Evolutionary conservation across 2,797 vertebrate species (phyloP).

Genomic region (Leptodactylus fallax): DNA sequence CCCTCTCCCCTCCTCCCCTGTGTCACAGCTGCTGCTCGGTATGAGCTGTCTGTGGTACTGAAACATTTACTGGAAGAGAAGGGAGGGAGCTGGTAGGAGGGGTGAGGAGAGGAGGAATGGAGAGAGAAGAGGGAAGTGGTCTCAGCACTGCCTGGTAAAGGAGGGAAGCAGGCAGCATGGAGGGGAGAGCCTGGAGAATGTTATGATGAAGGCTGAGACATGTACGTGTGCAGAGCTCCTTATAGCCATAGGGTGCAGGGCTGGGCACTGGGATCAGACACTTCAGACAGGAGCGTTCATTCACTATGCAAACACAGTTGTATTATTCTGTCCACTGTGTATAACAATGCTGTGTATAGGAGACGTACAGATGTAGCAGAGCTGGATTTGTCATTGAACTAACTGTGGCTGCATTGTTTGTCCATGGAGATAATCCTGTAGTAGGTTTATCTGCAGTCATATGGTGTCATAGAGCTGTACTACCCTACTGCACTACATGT

Average conservation of each 20-base stretch:
- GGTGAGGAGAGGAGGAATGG: background rate
- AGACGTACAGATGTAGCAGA: background rate
- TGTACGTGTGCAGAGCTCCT: too few species aligned
- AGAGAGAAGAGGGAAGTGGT: background rate
- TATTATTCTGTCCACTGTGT: background rate
- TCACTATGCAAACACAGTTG: background rate
- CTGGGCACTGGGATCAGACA: background rate
- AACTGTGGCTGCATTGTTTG: background rate
- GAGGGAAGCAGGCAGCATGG: background rate
- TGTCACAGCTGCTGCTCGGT: conserved; percentile 46
- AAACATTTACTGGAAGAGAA: conserved; percentile 60
- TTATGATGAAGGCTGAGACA: too few species aligned
- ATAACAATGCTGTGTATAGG: background rate
- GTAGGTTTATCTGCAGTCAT: background rate
- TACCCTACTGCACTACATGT: background rate
- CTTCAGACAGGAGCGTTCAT: too few species aligned
- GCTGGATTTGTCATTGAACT: background rate
- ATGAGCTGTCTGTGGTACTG: conserved; percentile 60
- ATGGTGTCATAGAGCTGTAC: background rate
- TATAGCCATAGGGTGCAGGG: background rate
- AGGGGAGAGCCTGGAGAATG: background rate
- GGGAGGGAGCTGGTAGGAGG: conserved; percentile 1
- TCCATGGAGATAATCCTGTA: background rate
- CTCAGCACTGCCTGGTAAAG: conserved; percentile 9
- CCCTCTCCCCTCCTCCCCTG: background rate